Conservation (phyloP, 2,797 vertebrate genomes). For the Microctenopoma lineatum region DNA sequence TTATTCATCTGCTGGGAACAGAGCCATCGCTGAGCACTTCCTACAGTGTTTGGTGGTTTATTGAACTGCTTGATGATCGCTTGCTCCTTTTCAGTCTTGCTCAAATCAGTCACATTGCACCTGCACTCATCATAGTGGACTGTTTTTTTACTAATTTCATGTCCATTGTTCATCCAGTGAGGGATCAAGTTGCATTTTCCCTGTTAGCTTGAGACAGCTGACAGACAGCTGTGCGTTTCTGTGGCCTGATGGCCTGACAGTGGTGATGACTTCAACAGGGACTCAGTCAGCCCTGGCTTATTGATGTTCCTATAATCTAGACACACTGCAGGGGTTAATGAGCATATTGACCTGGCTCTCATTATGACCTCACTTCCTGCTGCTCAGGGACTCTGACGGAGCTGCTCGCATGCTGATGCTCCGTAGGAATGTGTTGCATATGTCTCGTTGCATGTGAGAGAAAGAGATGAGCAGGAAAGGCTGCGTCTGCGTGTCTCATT, state of each 20-base stretch:
- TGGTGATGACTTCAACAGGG: slow-evolving; percentile 31
- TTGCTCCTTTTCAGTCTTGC: slow-evolving; percentile 35
- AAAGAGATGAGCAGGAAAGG: slow-evolving; percentile 20
- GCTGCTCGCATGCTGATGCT: slow-evolving; percentile 51
- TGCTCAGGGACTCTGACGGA: slow-evolving; percentile 54
- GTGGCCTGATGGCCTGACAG: slow-evolving; percentile 38
- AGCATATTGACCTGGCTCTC: slow-evolving; percentile 70
- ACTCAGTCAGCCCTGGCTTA: slow-evolving; percentile 62
- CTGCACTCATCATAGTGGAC: background rate
- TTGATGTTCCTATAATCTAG: slow-evolving; percentile 76
- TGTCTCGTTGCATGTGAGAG: slow-evolving; percentile 33
- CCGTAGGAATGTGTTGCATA: slow-evolving; percentile 51
- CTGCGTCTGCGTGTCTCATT: slow-evolving; percentile 44
- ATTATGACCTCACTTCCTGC: slow-evolving; percentile 82
- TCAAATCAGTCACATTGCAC: slow-evolving; percentile 3
- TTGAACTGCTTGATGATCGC: slow-evolving; percentile 5
- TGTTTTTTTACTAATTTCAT: background rate
- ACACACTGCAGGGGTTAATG: slow-evolving; percentile 77
- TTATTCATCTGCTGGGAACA: too few species aligned
- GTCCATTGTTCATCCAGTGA: slow-evolving; percentile 13
- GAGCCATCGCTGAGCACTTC: too few species aligned
- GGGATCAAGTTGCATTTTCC: slow-evolving; percentile 32
- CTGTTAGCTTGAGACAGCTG: slow-evolving; percentile 11
- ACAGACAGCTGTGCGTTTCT: slow-evolving; percentile 42
- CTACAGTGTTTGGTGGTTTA: background rate